Percentiles rank a stretch among this genome's conserved stretches.
Evolutionary conservation across 2,113 vertebrate species (phyloP).

Genomic region (Varanus komodoensis): DNA sequence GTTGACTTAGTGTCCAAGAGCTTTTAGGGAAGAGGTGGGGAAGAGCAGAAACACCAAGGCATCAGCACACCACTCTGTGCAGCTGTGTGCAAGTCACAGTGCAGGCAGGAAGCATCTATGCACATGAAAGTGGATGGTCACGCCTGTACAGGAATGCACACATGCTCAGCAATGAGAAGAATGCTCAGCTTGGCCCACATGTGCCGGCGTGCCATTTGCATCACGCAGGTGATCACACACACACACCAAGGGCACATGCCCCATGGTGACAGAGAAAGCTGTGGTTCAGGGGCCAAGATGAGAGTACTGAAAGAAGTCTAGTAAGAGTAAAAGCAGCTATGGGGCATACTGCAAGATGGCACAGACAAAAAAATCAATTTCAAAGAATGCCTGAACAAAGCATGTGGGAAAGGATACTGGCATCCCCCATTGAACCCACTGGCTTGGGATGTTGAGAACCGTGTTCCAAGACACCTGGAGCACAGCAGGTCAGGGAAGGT

Average conservation of each 20-base stretch:
- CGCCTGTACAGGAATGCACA: neutral
- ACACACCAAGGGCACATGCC: too few species aligned
- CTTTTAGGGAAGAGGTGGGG: constrained; percentile 67
- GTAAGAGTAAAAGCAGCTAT: neutral
- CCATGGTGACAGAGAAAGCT: neutral
- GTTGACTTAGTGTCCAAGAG: constrained; percentile 98
- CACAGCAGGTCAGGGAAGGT: too few species aligned
- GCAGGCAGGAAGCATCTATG: neutral
- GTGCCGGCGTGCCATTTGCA: too few species aligned
- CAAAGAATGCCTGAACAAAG: too few species aligned
- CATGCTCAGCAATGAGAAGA: neutral
- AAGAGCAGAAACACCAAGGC: neutral
- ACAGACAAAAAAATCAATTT: neutral
- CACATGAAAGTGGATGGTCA: neutral
- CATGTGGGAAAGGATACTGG: too few species aligned
- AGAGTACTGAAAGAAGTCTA: neutral
- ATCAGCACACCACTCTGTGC: neutral
- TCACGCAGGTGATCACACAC: neutral
- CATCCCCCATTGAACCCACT: too few species aligned
- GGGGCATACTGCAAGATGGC: neutral
- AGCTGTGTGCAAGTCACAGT: neutral
- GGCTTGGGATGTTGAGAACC: too few species aligned
- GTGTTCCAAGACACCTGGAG: too few species aligned
- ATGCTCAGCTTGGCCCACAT: neutral
- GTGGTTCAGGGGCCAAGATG: too few species aligned